Base-by-base conservation (phyloP, 2,113 vertebrate species). In the Leuciscus idus region DNA sequence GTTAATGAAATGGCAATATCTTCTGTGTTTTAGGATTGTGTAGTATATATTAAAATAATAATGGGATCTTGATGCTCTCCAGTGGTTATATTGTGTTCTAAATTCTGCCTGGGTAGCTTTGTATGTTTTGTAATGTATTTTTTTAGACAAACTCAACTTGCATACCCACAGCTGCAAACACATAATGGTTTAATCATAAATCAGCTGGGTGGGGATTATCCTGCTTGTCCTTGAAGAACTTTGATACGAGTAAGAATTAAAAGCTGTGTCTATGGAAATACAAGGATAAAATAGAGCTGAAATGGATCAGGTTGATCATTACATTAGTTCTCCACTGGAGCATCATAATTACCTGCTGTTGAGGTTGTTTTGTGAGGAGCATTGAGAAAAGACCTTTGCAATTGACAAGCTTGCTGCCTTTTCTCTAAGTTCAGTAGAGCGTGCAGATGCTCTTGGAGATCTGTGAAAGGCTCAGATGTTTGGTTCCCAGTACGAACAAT, bases 101-200 rank as follows among this genome's bases (percentile, higher is more conserved):
- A 61, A 46, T 79, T 61, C 36, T 46, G 36, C 23, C 10, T 30
- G 4, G 9, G 6, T 19, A 6, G 33, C 12, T 48, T 33, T 33
- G 33, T 33, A 33, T 4, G 33, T 33, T 33, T 33, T 33, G 33
- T 33, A 33, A 33, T 33, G 33, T 33, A 33, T 33, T 33, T 33
- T 43, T 46, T 83, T 66, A 85, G 79, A 86, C 57, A 84, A 77
- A 81, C 66, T 82, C 87, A 90, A 77, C 57, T 84, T 30, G 85
- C 59, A 81, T 73, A 88, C 52, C 80, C 50, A 55, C 83, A 78
- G 75, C 36, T 87, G 74, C 78, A 72, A 78, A 74, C 83, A 77
- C 50, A 59, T 86, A 52, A 77, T 75, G 70, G 48, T 84, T 68
- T 91, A 86, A 84, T 84, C 39, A 83, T 85, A 85, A 88, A 68